Evolutionary conservation across 2,113 vertebrate species (phyloP).

Genomic region (Dicrurus megarhynchus): DNA sequence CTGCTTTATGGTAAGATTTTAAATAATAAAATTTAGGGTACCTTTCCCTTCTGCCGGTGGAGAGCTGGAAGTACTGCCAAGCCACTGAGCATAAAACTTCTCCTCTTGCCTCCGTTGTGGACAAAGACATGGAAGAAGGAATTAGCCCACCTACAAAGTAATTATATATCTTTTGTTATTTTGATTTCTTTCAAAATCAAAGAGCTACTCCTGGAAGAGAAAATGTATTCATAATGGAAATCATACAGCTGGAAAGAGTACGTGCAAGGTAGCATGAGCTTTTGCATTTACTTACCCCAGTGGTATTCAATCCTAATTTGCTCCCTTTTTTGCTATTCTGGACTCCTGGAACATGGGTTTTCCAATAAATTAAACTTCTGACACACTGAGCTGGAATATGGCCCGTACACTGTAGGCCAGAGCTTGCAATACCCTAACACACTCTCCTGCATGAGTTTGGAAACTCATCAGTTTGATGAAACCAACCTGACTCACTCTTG

Average conservation of each 20-base stretch:
- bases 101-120: background rate
- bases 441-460: accelerated
- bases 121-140: conserved; percentile 45
- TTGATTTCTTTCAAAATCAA: conserved; percentile 53
- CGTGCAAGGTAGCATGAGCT: conserved; percentile 39
- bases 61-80: conserved; percentile 2
- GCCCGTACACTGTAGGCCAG: background rate
- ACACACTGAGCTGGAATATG: background rate
- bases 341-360: background rate
- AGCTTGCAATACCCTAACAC: background rate
- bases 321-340: background rate
- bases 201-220: conserved; percentile 31
- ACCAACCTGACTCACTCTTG: background rate
- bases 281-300: background rate
- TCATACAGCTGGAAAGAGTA: conserved; percentile 46
- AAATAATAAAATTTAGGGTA: background rate
- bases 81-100: background rate
- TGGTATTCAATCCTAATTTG: background rate
- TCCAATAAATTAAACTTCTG: background rate
- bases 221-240: conserved; percentile 15
- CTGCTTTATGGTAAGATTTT: background rate
- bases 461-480: background rate
- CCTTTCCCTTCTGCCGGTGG: background rate
- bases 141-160: conserved; percentile 55
- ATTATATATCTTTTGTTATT: conserved; percentile 55